Conservation (phyloP, 1,140 invertebrate species). For the Drosophila ohnishii region DNA sequence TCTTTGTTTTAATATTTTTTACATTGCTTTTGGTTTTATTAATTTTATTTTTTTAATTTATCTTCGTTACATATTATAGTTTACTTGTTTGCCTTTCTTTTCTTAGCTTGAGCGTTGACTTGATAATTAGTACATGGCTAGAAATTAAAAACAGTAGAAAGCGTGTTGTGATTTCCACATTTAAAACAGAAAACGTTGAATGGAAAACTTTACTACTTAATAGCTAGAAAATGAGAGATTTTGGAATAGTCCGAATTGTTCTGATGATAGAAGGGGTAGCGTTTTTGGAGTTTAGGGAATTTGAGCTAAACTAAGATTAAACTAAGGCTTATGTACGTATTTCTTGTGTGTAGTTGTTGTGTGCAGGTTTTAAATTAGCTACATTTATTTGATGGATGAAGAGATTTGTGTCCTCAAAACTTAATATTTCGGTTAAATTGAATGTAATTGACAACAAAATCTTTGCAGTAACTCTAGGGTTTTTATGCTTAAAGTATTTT, state of each 20-base stretch:
- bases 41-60: slow-evolving; percentile 38
- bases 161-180: slow-evolving; percentile 29
- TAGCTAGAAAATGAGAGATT: slow-evolving; percentile 37
- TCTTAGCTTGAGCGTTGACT: slow-evolving; percentile 52
- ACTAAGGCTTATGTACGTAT: slow-evolving; percentile 72
- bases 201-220: slow-evolving; percentile 49
- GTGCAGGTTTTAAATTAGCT: slow-evolving; percentile 54
- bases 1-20: slow-evolving; percentile 61
- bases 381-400: slow-evolving; percentile 43
- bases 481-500: background rate
- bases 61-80: slow-evolving; percentile 52
- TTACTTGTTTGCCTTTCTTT: slow-evolving; percentile 31
- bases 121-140: slow-evolving; percentile 39
- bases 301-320: slow-evolving; percentile 72
- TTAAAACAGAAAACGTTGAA: slow-evolving; percentile 38
- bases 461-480: background rate
- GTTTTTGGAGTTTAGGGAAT: slow-evolving; percentile 41
- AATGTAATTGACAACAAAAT: background rate
- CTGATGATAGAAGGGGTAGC: slow-evolving; percentile 17
- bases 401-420: background rate
- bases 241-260: slow-evolving; percentile 49
- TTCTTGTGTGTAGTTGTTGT: slow-evolving; percentile 34
- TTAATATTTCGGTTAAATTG: slow-evolving; percentile 7
- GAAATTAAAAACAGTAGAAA: slow-evolving; percentile 32
- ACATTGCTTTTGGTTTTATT: slow-evolving; percentile 72